Evolutionary conservation across 2,113 vertebrate genomes (phyloP), one percentile per base, ranked within the genome.

Genomic region (Ammospiza nelsoni): DNA sequence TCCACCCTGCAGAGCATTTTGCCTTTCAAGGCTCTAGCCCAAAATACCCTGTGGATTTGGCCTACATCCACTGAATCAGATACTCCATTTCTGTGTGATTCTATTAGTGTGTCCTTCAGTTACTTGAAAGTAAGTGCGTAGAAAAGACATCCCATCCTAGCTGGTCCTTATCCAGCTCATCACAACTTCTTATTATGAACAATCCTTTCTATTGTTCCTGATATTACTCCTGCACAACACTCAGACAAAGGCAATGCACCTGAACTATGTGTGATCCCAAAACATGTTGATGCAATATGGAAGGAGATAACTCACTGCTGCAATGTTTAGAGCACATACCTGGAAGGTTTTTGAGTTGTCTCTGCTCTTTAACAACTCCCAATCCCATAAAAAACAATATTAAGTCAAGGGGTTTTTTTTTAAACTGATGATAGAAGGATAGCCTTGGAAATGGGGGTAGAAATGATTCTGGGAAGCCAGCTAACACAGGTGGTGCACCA

Each of bases 361-460:
- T 52, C 35, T 51, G 29, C 44, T 85, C 59, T 75, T 59, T 35
- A 51, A 63, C 25, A 29, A 37, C 16, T 39, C 16, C 11, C 24
- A 87, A 27, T 52, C 9, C 21, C 27, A 58, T 54, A 13, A 41
- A 73, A 75, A 72, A 35, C 29, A 94, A 22, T 7, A 69, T 12
- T 16, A 83, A 66, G 15, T 41, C 9, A 62, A 66, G 15, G 1
- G 5, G 7, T 69, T 16, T 28, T 28, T 92, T 20, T 13, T 5
- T 4, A 33, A 69, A 63, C 3, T 0, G 0, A 28, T 11, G 13
- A 51, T 18, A 59, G 48, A 85, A 75, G 31, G n/a, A 15, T 43
- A 58, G n/a, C 20, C 29, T 72, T 84, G 57, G 39, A 71, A 92
- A 75, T 72, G 27, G 27, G 12, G 9, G 37, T 71, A 67, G 28